Evolutionary conservation across 2,113 vertebrate genomes (phyloP).

Genomic region (Callithrix jacchus): DNA sequence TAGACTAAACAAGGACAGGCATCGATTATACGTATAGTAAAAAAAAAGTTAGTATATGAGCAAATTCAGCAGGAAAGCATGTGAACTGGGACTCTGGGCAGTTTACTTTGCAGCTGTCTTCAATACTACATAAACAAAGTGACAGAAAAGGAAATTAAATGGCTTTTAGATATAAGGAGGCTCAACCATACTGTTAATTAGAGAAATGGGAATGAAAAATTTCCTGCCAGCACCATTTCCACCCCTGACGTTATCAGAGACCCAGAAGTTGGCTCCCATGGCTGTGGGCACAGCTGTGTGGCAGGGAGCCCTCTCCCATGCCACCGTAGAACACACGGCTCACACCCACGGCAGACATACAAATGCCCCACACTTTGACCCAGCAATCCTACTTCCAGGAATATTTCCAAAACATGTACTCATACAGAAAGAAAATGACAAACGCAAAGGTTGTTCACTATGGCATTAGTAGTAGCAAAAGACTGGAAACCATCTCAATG

Average conservation of each 20-base stretch:
- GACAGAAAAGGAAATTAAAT: constrained; percentile 37
- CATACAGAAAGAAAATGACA: not conserved
- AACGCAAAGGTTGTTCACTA: rapidly evolving
- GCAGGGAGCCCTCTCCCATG: rapidly evolving
- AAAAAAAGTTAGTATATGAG: not conserved
- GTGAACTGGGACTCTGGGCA: not conserved
- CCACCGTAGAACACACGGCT: rapidly evolving
- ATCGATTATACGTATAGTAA: not conserved
- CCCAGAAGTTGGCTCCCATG: rapidly evolving
- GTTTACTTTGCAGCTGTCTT: not conserved
- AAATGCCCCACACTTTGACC: not conserved
- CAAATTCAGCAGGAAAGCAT: not conserved
- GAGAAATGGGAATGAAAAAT: not conserved
- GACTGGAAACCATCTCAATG: not conserved
- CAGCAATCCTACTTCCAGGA: not conserved
- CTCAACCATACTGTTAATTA: not conserved
- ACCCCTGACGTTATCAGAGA: not conserved
- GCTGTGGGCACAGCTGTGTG: rapidly evolving
- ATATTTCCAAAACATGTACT: not conserved
- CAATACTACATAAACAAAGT: constrained; percentile 39
- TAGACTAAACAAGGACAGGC: not conserved
- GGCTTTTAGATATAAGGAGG: constrained; percentile 2
- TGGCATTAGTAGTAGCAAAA: not conserved
- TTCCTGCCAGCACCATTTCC: not conserved
- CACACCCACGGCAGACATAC: rapidly evolving